Evolutionary conservation across 2,113 vertebrate genomes (phyloP).

Genomic region (Pterocles burchelli): DNA sequence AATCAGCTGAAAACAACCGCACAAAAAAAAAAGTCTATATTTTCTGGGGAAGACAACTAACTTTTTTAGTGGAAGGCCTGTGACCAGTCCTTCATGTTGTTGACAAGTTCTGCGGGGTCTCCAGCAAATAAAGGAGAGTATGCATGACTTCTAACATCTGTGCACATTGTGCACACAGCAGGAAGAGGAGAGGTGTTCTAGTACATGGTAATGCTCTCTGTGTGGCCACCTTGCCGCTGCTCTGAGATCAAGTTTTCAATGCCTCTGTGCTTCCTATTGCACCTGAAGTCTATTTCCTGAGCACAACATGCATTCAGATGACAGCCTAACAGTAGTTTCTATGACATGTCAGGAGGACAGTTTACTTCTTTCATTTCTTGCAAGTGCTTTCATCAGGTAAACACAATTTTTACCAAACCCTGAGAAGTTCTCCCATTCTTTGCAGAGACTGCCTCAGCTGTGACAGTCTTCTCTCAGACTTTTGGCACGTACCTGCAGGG

Average conservation of each 20-base stretch:
- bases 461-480: not conserved
- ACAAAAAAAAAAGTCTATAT: not conserved
- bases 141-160: not conserved
- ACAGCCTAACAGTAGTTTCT: not conserved
- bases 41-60: not conserved
- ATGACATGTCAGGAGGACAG: fast-evolving
- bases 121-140: not conserved
- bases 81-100: not conserved
- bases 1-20: not conserved
- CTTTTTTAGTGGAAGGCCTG: not conserved
- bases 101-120: not conserved
- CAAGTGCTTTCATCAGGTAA: not conserved
- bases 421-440: not conserved
- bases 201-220: not conserved
- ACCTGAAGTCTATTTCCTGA: not conserved
- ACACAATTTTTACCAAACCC: not conserved
- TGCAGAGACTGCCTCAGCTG: not conserved
- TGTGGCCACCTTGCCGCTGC: not conserved
- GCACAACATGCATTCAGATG: not conserved
- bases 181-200: not conserved
- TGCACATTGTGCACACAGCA: not conserved
- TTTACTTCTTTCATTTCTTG: not conserved
- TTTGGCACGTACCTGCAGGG: not conserved
- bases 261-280: not conserved
- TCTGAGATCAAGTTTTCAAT: not conserved